Conservation (phyloP, 2,113 vertebrate genomes). For the Tautogolabrus adspersus region DNA sequence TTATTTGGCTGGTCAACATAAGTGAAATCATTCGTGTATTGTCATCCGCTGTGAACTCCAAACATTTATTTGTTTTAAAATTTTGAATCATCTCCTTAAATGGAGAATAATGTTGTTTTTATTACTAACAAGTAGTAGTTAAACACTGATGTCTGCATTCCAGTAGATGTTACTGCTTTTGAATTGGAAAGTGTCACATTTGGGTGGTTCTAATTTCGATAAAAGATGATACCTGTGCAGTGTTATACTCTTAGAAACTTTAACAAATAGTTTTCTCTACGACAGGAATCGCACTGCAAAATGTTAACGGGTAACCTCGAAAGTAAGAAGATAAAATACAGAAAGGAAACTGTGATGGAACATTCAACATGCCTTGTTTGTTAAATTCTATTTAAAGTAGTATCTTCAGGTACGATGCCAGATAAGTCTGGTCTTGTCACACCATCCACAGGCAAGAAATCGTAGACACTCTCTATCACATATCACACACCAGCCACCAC, state of each 20-base stretch:
- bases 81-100: neutral
- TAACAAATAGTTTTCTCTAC: neutral
- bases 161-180: too few species aligned
- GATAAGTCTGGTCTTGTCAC: neutral
- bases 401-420: neutral
- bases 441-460: neutral
- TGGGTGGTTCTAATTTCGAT: too few species aligned
- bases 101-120: too few species aligned
- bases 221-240: too few species aligned
- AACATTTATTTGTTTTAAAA: neutral
- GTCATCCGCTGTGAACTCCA: too few species aligned
- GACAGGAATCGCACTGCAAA: too few species aligned
- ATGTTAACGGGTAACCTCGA: neutral
- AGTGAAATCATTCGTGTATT: neutral
- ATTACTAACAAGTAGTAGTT: too few species aligned
- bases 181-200: too few species aligned
- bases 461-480: neutral
- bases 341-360: neutral
- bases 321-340: neutral
- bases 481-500: too few species aligned
- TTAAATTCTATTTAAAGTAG: neutral
- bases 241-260: too few species aligned
- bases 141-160: too few species aligned
- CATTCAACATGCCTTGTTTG: neutral
- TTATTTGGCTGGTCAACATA: neutral